phyloP scores from a whole-genome alignment of 2,113 vertebrate species.

The Oncorhynchus clarkii region DNA sequence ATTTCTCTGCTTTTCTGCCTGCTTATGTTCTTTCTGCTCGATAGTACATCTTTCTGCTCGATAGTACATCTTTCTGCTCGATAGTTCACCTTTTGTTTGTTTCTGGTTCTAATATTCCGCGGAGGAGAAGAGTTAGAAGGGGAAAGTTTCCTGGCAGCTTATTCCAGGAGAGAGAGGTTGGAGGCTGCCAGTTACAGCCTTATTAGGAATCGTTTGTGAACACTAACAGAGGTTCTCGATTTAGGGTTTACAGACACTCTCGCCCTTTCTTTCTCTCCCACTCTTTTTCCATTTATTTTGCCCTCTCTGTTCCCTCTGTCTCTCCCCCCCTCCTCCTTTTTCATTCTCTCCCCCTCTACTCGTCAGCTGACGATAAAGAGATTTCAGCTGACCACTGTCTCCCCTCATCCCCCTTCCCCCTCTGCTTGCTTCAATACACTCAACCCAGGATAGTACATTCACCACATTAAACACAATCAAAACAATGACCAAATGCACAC shows the following conservation, averaged over 20 bases:
- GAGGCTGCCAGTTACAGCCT: constrained; percentile 70
- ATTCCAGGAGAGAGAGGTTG: constrained; percentile 46
- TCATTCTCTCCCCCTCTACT: constrained; percentile 1
- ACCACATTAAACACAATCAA: neutral
- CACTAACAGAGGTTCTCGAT: constrained; percentile 55
- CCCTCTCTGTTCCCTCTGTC: constrained; percentile 25
- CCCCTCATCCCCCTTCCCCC: constrained; percentile 14
- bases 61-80: no score
- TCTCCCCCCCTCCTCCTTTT: neutral
- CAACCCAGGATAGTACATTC: neutral
- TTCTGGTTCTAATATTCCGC: constrained; percentile 59
- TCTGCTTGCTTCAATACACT: constrained; percentile 25
- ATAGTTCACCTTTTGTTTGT: constrained; percentile 55
- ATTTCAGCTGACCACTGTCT: constrained; percentile 45
- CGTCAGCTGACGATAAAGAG: constrained; percentile 77
- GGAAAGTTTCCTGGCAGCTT: constrained; percentile 75
- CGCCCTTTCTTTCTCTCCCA: constrained; percentile 24
- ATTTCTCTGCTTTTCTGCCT: neutral
- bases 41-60: constrained; percentile 9
- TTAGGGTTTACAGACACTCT: constrained; percentile 53
- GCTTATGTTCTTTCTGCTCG: constrained; percentile 28
- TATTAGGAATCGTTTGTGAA: constrained; percentile 77
- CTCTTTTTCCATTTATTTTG: constrained; percentile 1
- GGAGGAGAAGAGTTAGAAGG: constrained; percentile 52
- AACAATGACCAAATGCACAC: neutral